These are phyloP conservation scores for Sphecodes monilicornis DNA, from an alignment of 2,888 invertebrate species.

Conservation along the genomic window DNA sequence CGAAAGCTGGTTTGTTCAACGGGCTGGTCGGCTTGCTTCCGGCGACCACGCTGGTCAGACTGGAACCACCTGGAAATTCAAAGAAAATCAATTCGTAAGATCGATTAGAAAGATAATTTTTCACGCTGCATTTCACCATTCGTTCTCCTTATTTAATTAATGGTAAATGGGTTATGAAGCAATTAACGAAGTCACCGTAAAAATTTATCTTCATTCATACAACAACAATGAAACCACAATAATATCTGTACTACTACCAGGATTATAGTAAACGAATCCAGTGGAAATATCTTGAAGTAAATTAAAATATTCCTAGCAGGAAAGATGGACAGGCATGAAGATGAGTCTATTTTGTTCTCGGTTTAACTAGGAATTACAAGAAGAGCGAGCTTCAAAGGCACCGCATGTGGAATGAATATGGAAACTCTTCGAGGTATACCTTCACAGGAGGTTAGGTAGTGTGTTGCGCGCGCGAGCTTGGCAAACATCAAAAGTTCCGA, in stretches of 20 bases:
- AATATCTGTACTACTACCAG: too few relatives aligned
- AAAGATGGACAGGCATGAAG: not conserved
- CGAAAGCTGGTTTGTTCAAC: constrained; percentile 92
- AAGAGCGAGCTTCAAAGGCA: constrained; percentile 48
- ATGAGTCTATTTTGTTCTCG: not conserved
- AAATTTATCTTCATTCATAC: too few relatives aligned
- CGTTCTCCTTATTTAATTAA: not conserved
- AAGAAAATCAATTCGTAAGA: not conserved
- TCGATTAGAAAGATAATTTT: not conserved
- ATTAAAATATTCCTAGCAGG: not conserved
- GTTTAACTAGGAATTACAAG: constrained; percentile 47
- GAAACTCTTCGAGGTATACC: constrained; percentile 55
- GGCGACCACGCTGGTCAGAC: constrained; percentile 81
- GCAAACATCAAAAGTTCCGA: constrained; percentile 56
- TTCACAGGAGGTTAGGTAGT: constrained; percentile 55
- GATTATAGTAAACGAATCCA: not conserved
- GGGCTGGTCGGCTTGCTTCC: constrained; percentile 82
- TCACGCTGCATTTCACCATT: not conserved
- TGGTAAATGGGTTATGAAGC: too few relatives aligned
- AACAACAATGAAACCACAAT: too few relatives aligned
- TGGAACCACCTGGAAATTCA: constrained; percentile 76
- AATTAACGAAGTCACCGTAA: too few relatives aligned
- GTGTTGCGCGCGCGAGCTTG: constrained; percentile 27
- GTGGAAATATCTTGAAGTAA: not conserved
- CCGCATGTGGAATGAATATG: constrained; percentile 67